Base-by-base conservation (phyloP, 2,888 invertebrate genomes). In the Platycnemis pennipes region DNA sequence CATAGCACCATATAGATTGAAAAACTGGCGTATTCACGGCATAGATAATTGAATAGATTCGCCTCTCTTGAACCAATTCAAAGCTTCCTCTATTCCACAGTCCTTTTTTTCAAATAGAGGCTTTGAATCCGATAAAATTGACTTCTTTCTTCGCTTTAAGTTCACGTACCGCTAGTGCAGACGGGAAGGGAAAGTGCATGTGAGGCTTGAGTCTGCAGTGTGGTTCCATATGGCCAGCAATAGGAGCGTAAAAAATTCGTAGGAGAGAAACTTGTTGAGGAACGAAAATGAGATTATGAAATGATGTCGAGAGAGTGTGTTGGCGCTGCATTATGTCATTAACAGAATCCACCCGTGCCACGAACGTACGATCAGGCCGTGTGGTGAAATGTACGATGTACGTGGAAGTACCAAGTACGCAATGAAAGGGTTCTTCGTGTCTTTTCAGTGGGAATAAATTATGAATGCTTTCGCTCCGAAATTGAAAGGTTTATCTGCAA, bases 211-310 rank as follows among this genome's bases (percentile, higher is more conserved):
- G 86, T 42, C 26, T 44, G 45, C 44, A 4, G 87, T 26, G 87
- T 13, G 31, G 77, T 77, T 63, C 63, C 63, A 63, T 63, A 37
- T 42, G 44, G 87, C 22, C 8, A n/a, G 22, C 45, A 46, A n/a
- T 46, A 26, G 45, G 45, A 45, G 87, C 45, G 45, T 31, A 77
- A 87, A 87, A 87, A 44, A 87, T 13, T 87, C 45, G 87, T 87
- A 45, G 45, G 37, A 13, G 77, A 77, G 77, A 77, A 77, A 77
- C 77, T 77, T 77, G 77, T 77, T 37, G 26, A 13, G 77, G 77
- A 31, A 37, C 46, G 87, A 45, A 87, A 87, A 87, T 87, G 45
- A 77, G 45, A 44, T 87, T 45, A 87, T 87, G 87, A 87, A 87
- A 87, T 37, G 22, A 37, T 77, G 37, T 31, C 77, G 77, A n/a